Evolutionary conservation across 2,113 vertebrate species (phyloP), one percentile per base, ranked within the genome.

Genomic region (Solea solea): DNA sequence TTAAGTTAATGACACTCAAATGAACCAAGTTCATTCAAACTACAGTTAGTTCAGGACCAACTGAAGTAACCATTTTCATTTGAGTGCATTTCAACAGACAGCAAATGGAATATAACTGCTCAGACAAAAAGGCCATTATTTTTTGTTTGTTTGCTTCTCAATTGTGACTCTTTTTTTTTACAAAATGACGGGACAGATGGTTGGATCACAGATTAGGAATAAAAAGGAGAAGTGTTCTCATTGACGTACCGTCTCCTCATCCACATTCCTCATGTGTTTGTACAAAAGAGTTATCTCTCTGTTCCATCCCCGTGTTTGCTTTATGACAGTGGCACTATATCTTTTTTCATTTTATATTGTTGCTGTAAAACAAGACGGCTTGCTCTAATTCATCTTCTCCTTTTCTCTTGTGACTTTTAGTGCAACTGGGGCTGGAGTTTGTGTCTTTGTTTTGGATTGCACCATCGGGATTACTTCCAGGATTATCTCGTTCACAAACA

Each of bases 331-430:
- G 27, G 15, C 11, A 42, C 11, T 2, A 4, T 64, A 3, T 41
- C 15, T 57, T 28, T 28, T 13, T n/a, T 0, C 51, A 41, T 27
- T 41, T 28, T 13, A 5, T 48, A 5, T 2, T 50, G n/a, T 9
- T 5, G 2, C 27, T 68, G 40, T 51, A 42, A 39, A 45, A 46
- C 1, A 34, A 51, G 49, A 25, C 9, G 10, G 1, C 40, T 34
- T 2, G 3, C 40, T 61, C 39, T 46, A 72, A 53, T 76, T 56
- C 59, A 55, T 54, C 25, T 14, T 13, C 13, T 54, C 51, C 16
- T 27, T 69, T 53, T 8, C 52, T 60, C 58, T 45, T 34, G 21
- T 61, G 64, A 69, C 68, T 64, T 78, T 74, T 42, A 70, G 21
- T 7, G 11, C 58, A 54, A 41, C 55, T 57, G 11, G 40, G 15